Evolutionary conservation across 1,140 invertebrate genomes (phyloP).

Genomic region (Tetragnatha versicolor): DNA sequence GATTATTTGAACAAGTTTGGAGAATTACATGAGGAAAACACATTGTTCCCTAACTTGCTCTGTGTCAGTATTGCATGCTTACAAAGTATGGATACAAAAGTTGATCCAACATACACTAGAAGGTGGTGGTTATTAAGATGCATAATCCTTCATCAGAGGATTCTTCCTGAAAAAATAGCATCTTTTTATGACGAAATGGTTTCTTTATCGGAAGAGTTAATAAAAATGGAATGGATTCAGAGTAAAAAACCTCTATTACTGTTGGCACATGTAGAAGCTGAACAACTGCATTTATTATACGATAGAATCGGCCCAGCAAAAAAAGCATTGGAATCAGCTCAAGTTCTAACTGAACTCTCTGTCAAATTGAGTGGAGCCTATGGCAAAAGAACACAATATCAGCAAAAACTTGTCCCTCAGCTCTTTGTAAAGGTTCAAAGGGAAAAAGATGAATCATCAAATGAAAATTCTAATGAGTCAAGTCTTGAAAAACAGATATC

Average conservation of each 20-base stretch:
- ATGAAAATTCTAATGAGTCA: constrained; percentile 59
- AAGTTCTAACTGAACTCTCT: constrained; percentile 71
- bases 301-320: constrained; percentile 75
- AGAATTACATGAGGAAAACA: constrained; percentile 67
- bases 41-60: constrained; percentile 72
- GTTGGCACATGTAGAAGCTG: constrained; percentile 72
- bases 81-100: constrained; percentile 64
- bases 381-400: constrained; percentile 89
- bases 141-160: constrained; percentile 75
- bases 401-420: constrained; percentile 81
- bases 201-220: constrained; percentile 67
- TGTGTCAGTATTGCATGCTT: constrained; percentile 74
- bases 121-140: constrained; percentile 79
- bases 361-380: constrained; percentile 76
- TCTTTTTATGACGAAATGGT: constrained; percentile 72
- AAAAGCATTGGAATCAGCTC: constrained; percentile 72
- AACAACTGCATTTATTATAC: constrained; percentile 77
- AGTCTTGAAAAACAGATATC: too few species aligned
- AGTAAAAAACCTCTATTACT: constrained; percentile 63
- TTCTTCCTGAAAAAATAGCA: constrained; percentile 76
- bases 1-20: constrained; percentile 60
- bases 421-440: constrained; percentile 74
- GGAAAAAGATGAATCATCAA: constrained; percentile 54
- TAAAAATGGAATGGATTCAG: constrained; percentile 31
- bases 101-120: constrained; percentile 64